Evolutionary conservation across 2,888 invertebrate genomes (phyloP), one percentile per base, ranked within the genome.

Genomic region (Platycheirus rosarum): DNA sequence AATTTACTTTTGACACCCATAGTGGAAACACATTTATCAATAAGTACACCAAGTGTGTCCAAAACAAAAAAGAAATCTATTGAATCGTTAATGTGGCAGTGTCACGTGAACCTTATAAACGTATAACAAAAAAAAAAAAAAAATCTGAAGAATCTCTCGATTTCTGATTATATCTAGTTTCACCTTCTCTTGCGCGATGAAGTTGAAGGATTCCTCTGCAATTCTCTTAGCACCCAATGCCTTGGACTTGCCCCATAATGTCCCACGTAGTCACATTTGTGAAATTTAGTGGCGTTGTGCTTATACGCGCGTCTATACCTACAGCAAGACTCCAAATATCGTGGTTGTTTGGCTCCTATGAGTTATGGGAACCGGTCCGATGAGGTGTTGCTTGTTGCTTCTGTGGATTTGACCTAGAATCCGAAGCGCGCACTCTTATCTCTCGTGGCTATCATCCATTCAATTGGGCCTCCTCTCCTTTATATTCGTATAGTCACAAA

Each of bases 351-450:
- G 57, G 65, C 53, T 73, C 29, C 76, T 66, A 75, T 80, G 75
- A 80, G 53, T 62, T 80, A 66, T 80, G 65, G 70, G 40, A 80
- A 80, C 80, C 80, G 80, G 80, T 80, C 53, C 65, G 37, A 57
- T 63, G 69, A 74, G 74, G 65, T 66, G 70, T 66, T 29, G 80
- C 76, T 75, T 66, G 70, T 66, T 29, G 80, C 76, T 75, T 75
- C 75, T 70, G 70, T 62, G 18, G 32, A 66, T 80, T 66, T 80
- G 80, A 80, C 80, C 80, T 57, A 80, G 76, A 80, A 80, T 80
- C 65, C 9, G 20, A 29, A 37, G 49, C 20, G 49, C 20, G 11
- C 16, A 48, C 42, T 49, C 29, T 68, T 70, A 73, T 73, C 78
- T 60, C 46, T 32, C 9, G 13, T 46, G 71, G 44, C 57, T 65